These are phyloP conservation scores for Sarcophaga bullata DNA, from an alignment of 1,140 invertebrate species.

Conservation along the genomic window DNA sequence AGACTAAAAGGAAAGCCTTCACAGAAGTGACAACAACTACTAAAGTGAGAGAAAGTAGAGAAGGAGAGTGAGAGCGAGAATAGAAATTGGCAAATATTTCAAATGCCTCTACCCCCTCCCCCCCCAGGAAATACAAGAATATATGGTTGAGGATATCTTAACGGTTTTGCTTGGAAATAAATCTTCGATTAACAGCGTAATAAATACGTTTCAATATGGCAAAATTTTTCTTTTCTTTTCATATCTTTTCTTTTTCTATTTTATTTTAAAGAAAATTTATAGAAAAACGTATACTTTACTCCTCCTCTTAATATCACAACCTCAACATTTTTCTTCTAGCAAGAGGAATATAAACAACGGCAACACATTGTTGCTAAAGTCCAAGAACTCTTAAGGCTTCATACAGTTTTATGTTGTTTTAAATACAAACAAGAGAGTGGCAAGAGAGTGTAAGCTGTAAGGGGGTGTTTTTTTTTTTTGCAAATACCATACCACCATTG, in stretches of 20 bases:
- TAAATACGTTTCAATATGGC: constrained; percentile 43
- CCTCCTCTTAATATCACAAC: too few relatives aligned
- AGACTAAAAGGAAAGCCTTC: background rate
- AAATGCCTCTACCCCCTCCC: too few relatives aligned
- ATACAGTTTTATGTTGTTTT: too few relatives aligned
- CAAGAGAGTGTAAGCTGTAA: background rate
- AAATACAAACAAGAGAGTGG: too few relatives aligned
- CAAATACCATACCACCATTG: background rate
- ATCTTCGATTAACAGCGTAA: constrained; percentile 43
- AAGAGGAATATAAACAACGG: background rate
- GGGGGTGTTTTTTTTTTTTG: background rate
- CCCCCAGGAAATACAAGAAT: background rate
- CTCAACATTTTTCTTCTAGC: background rate
- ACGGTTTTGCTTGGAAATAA: constrained; percentile 41
- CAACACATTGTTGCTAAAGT: constrained; percentile 6
- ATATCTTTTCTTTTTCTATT: too few relatives aligned
- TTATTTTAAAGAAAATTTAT: too few relatives aligned
- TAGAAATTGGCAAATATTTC: background rate
- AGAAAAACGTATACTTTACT: too few relatives aligned
- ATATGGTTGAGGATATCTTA: constrained; percentile 26
- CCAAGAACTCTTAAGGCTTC: too few relatives aligned
- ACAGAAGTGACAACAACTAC: background rate
- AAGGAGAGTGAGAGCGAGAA: background rate
- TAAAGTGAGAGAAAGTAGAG: background rate
- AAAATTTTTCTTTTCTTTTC: background rate